phyloP scores from a whole-genome alignment of 1,140 invertebrate species.

The Oedothorax gibbosus region DNA sequence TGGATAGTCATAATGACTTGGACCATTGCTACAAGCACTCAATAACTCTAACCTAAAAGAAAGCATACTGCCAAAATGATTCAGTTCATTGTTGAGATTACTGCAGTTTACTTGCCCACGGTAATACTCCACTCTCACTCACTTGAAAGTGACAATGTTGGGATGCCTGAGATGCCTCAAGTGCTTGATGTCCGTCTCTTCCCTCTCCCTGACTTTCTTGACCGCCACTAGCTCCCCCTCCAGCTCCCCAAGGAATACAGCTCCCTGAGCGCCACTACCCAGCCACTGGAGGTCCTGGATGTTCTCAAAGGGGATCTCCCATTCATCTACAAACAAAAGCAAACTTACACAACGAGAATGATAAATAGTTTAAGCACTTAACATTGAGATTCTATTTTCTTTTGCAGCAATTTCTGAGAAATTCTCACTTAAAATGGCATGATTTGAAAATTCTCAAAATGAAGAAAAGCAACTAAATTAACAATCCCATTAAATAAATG shows the following conservation, averaged over 20 bases:
- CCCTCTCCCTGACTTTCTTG: slow-evolving; percentile 93
- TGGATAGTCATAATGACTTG: too few species aligned
- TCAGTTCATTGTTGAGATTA: too few species aligned
- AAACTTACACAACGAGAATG: neutral
- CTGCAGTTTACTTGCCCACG: too few species aligned
- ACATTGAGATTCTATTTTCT: neutral
- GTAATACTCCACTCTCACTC: too few species aligned
- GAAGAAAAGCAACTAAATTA: too few species aligned
- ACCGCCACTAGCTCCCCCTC: slow-evolving; percentile 83
- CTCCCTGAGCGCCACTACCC: slow-evolving; percentile 95
- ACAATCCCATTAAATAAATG: too few species aligned
- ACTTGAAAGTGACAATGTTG: slow-evolving; percentile 94
- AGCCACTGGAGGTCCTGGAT: slow-evolving; percentile 93
- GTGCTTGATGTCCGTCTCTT: slow-evolving; percentile 95
- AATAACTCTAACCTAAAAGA: too few species aligned
- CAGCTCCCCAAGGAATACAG: slow-evolving; percentile 91
- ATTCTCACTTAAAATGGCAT: too few species aligned
- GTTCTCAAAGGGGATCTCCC: slow-evolving; percentile 95
- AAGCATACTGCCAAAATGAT: too few species aligned
- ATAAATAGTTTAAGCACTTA: neutral
- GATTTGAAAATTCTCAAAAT: too few species aligned
- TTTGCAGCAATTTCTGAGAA: too few species aligned
- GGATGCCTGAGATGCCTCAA: slow-evolving; percentile 94
- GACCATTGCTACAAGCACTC: too few species aligned
- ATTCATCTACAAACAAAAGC: slow-evolving; percentile 75